These are phyloP conservation scores for Otocyon megalotis DNA, from an alignment of 2,113 vertebrate genomes.

Conservation along the genomic window DNA sequence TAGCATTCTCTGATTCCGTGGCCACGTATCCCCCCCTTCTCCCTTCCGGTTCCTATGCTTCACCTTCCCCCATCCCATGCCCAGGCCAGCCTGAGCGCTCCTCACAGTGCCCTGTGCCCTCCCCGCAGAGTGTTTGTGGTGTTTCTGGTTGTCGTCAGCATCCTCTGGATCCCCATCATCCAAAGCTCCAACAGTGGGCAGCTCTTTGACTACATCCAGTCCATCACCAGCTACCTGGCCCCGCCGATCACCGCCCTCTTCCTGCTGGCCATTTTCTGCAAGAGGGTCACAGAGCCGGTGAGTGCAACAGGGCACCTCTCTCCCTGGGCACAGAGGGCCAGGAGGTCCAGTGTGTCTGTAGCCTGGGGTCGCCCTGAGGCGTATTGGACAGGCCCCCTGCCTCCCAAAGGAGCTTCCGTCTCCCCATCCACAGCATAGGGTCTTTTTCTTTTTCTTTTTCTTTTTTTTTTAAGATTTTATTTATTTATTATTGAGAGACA, in stretches of 20 bases:
- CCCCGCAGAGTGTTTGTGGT: constrained; percentile 92
- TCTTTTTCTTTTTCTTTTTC: too few relatives aligned
- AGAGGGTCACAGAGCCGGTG: constrained; percentile 94
- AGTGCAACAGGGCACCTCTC: constrained; percentile 76
- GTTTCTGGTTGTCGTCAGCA: constrained; percentile 92
- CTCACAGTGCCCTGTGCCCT: not conserved
- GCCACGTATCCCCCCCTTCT: too few relatives aligned
- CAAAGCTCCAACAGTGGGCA: constrained; percentile 95
- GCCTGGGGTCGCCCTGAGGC: not conserved
- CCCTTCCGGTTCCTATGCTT: too few relatives aligned
- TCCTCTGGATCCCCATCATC: constrained; percentile 97
- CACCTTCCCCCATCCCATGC: rapidly evolving
- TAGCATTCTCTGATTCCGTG: not conserved
- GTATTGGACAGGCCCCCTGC: not conserved
- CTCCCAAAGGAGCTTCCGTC: not conserved
- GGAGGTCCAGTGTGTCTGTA: not conserved
- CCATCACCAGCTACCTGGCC: constrained; percentile 94
- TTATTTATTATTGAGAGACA: too few relatives aligned
- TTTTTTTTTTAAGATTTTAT: too few relatives aligned
- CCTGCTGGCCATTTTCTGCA: constrained; percentile 95
- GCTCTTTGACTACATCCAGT: constrained; percentile 97
- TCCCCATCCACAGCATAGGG: not conserved
- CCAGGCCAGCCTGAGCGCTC: rapidly evolving
- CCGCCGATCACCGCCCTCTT: constrained; percentile 96
- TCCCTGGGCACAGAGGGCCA: not conserved